These are phyloP conservation scores for Rhagophthalmus giganteus DNA, from an alignment of 2,888 invertebrate species.

Conservation along the genomic window DNA sequence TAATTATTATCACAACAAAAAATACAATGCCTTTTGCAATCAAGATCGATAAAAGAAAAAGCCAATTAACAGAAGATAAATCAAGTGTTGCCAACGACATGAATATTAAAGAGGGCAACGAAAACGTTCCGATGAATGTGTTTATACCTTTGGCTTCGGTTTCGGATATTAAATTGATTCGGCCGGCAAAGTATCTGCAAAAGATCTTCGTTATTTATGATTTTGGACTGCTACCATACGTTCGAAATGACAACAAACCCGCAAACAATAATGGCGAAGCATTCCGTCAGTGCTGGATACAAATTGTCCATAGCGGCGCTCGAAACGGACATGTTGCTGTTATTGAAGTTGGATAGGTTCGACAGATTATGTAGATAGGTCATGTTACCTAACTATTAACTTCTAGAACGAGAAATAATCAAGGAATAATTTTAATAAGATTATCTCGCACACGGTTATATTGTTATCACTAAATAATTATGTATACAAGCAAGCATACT, in stretches of 20 bases:
- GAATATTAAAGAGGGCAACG: conserved; percentile 90
- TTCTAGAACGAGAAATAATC: background rate
- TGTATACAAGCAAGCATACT: too few species aligned
- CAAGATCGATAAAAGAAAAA: conserved; percentile 82
- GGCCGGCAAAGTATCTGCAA: conserved; percentile 79
- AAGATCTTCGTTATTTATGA: background rate
- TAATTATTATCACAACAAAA: conserved; percentile 74
- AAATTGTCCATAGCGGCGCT: conserved; percentile 71
- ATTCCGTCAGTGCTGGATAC: conserved; percentile 88
- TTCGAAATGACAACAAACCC: too few species aligned
- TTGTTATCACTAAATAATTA: too few species aligned
- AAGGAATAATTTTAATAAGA: too few species aligned
- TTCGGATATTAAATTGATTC: conserved; percentile 78
- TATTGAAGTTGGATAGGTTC: too few species aligned
- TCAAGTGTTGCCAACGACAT: conserved; percentile 84
- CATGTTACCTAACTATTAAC: too few species aligned
- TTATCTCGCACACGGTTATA: too few species aligned
- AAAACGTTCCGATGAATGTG: conserved; percentile 91
- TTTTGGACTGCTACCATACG: too few species aligned
- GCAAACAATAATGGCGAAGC: conserved; percentile 87
- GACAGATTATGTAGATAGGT: too few species aligned
- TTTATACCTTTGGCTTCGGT: conserved; percentile 87
- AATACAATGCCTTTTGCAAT: conserved; percentile 87
- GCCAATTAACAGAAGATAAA: conserved; percentile 86
- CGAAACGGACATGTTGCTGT: conserved; percentile 23